These are phyloP conservation scores for Drosophila greeni DNA, from an alignment of 2,888 invertebrate species.

Conservation along the genomic window DNA sequence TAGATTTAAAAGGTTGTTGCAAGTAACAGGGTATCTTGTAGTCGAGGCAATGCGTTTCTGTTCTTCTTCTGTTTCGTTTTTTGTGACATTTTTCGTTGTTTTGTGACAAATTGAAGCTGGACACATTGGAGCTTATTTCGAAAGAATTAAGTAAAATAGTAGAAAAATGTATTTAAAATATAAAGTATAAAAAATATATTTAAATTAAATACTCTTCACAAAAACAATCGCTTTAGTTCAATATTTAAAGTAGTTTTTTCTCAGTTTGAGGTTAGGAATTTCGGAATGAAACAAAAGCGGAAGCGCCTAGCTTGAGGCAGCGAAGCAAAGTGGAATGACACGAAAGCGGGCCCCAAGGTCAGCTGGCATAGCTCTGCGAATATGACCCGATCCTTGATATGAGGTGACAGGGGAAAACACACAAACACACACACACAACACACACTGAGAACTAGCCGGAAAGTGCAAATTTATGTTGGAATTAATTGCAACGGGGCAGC, in stretches of 20 bases:
- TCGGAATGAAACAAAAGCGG: neutral
- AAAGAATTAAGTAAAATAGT: neutral
- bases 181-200: neutral
- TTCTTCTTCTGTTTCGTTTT: rapidly evolving
- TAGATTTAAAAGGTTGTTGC: neutral
- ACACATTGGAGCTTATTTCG: neutral
- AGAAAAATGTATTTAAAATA: neutral
- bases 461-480: slow-evolving; percentile 47
- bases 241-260: neutral
- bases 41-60: neutral
- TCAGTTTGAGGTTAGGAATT: neutral
- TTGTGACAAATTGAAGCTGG: neutral
- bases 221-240: neutral
- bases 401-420: slow-evolving; percentile 22
- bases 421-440: neutral
- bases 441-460: slow-evolving; percentile 1
- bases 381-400: slow-evolving; percentile 7
- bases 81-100: neutral
- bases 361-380: slow-evolving; percentile 7
- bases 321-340: slow-evolving; percentile 1
- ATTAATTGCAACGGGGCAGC: slow-evolving; percentile 41
- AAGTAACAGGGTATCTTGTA: neutral
- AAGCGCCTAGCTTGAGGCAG: neutral
- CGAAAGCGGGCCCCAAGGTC: slow-evolving; percentile 17
- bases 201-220: neutral